phyloP scores from a whole-genome alignment of 2,888 invertebrate species.

The Himalopsyche kuldschensis region DNA sequence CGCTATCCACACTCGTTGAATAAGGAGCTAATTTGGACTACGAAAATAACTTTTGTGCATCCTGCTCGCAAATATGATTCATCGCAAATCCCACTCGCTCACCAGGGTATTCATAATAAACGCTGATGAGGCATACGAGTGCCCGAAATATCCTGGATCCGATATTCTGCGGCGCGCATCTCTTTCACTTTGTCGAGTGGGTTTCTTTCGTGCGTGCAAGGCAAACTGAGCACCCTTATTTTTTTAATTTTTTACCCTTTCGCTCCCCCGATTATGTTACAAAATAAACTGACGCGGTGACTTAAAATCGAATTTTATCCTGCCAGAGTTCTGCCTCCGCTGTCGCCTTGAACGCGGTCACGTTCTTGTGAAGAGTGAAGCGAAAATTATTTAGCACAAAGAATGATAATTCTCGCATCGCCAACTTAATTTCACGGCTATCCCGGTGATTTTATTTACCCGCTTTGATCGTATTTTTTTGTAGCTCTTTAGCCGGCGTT shows the following conservation, averaged over 20 bases:
- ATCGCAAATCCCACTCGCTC: not conserved
- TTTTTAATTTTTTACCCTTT: no score
- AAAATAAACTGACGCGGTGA: no score
- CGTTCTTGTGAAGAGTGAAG: not conserved
- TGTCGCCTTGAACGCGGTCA: not conserved
- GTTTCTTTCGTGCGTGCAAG: not conserved
- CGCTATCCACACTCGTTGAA: not conserved
- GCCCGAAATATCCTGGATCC: not conserved
- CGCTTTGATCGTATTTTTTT: not conserved
- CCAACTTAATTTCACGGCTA: not conserved
- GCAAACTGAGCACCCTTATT: no score
- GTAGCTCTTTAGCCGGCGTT: not conserved
- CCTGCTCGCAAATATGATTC: not conserved
- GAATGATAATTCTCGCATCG: not conserved
- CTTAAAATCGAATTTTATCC: not conserved
- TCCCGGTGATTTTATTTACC: not conserved
- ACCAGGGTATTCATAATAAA: not conserved
- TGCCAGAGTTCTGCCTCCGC: not conserved
- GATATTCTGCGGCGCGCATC: not conserved
- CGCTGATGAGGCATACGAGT: not conserved
- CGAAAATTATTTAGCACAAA: not conserved
- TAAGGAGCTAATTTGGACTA: not conserved
- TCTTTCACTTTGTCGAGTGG: not conserved
- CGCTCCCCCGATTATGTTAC: no score
- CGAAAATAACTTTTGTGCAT: not conserved